phyloP scores from a whole-genome alignment of 2,888 invertebrate species.

The Stegana nigrithorax region DNA sequence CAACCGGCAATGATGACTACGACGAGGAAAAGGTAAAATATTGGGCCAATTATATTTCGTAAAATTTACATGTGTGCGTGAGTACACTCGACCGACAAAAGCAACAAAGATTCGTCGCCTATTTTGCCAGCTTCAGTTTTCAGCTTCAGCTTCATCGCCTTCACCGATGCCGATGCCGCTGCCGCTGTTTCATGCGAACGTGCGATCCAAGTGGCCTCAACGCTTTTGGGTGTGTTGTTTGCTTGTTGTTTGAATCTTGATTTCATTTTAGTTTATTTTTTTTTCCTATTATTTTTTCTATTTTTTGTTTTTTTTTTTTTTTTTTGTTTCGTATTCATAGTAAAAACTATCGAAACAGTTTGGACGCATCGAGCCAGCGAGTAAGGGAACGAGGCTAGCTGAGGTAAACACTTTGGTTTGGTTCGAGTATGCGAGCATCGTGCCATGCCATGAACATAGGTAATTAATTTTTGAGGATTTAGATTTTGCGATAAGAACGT shows the following conservation, averaged over 20 bases:
- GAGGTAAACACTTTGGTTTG: no score
- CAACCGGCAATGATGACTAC: no score
- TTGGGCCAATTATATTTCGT: conserved; percentile 58
- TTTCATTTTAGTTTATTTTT: no score
- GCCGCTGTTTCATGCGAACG: conserved; percentile 2
- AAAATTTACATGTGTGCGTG: conserved; percentile 46
- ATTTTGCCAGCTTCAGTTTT: no score
- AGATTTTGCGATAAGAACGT: conserved; percentile 41
- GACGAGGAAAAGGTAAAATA: conserved; percentile 48
- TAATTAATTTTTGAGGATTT: conserved; percentile 56
- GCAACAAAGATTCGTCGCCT: background rate
- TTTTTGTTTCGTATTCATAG: no score
- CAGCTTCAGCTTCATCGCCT: background rate
- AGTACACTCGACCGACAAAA: background rate
- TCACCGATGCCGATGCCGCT: background rate
- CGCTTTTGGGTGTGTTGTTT: conserved; percentile 4
- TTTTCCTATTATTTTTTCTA: no score
- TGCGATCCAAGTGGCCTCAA: conserved; percentile 1
- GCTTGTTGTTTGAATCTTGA: no score
- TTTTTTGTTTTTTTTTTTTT: no score
- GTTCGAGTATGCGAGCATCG: no score
- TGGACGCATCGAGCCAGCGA: no score
- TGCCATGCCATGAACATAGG: conserved; percentile 30
- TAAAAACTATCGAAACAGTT: no score
- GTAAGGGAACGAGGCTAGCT: no score